Base-by-base conservation (phyloP, 2,113 vertebrate species). In the Cyprinodon variegatus region DNA sequence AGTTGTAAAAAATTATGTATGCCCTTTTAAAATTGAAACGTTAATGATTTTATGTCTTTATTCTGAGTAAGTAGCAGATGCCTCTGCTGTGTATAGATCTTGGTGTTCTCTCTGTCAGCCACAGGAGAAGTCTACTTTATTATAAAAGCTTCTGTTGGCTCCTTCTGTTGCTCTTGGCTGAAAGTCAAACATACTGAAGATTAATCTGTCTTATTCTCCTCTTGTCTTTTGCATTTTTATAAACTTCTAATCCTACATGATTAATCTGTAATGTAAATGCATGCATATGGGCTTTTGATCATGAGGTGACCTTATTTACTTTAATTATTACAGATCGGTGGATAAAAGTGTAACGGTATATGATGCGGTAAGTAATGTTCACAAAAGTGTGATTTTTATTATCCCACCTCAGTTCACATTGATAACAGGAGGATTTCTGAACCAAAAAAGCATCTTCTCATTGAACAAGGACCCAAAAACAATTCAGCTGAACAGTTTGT, bases 331-430 rank as follows among this genome's bases (percentile, higher is more conserved):
- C 92, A 98, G 97, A 29, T 97, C 96, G 41, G 94, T 98, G 92
- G 96, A 98, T 94, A 96, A 97, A 86, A 93, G 91, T 11, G 93
- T 97, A 63, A 89, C 95, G 41, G 75, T 97, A 69, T 90, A 94
- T 77, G 92, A 96, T 77, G 91, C 83, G 29, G 96, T 97, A 90
- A 96, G 96, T 97, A 40, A 76, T 65, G 39, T 13, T 73, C 4
- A 11, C 12, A 20, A 29, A 38, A 39, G 13, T 64, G 2, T 62
- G 2, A n/a, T 14, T n/a, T 63, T 45, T 12, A 10, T 70, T 38
- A 14, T 15, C 14, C 37, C 61, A 22, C 72, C n/a, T 20, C 3
- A 72, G 65, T 78, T 43, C 50, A 74, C 29, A 40, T 29, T 69
- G 67, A 53, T 53, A 22, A 3, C 12, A 6, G 38, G 3, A 41